Conservation (phyloP, 1,140 invertebrate species). For the Battus philenor region DNA sequence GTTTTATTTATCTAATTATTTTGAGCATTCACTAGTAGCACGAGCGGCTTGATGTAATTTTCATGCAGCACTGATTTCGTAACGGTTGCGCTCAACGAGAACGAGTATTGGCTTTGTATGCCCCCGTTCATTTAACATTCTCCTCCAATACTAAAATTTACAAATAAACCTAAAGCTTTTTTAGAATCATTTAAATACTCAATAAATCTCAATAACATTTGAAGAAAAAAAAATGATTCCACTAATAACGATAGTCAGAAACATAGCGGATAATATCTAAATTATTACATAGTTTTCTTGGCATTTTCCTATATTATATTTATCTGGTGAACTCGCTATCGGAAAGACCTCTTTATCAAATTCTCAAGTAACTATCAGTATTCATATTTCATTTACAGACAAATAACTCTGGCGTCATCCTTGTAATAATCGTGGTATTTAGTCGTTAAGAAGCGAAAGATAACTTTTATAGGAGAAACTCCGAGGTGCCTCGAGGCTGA, state of each 20-base stretch:
- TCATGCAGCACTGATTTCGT: constrained; percentile 72
- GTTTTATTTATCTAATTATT: too few relatives aligned
- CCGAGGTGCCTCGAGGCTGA: constrained; percentile 40
- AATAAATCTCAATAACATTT: background rate
- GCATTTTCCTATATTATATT: constrained; percentile 64
- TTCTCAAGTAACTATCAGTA: constrained; percentile 32
- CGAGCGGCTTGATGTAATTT: constrained; percentile 51
- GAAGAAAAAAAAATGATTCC: background rate
- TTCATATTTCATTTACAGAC: constrained; percentile 40
- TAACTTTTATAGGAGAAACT: constrained; percentile 55
- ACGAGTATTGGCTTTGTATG: constrained; percentile 65
- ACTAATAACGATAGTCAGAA: background rate
- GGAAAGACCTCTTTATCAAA: constrained; percentile 65
- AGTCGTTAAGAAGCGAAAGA: constrained; percentile 37
- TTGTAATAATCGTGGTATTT: constrained; percentile 42
- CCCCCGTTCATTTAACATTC: constrained; percentile 27
- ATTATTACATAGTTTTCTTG: constrained; percentile 27
- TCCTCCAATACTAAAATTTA: background rate
- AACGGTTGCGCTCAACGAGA: constrained; percentile 72
- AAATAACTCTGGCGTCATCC: constrained; percentile 50
- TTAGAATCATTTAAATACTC: constrained; percentile 12
- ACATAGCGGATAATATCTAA: background rate
- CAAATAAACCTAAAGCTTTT: too few relatives aligned
- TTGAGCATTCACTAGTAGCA: constrained; percentile 34
- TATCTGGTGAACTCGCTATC: constrained; percentile 67